Conservation (phyloP, 2,888 invertebrate species). For the Gasteruption jaculator region DNA sequence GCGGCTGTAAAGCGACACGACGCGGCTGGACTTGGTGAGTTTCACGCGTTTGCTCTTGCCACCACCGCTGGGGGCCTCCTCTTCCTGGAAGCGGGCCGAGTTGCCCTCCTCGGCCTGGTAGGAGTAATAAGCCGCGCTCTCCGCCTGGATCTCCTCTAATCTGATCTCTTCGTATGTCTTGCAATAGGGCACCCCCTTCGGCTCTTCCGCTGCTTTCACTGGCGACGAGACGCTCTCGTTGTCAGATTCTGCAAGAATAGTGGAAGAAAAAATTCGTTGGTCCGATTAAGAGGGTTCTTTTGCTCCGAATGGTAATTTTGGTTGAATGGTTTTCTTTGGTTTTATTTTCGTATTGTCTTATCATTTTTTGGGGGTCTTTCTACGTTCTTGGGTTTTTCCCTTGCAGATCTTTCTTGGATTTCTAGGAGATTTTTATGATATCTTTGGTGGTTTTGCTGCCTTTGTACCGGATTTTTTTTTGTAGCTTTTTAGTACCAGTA, state of each 20-base stretch:
- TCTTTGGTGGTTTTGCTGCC: no score
- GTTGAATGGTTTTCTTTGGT: no score
- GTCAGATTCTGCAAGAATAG: slow-evolving; percentile 77
- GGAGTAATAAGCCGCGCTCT: slow-evolving; percentile 68
- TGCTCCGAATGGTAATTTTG: background rate
- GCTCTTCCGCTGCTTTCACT: slow-evolving; percentile 52
- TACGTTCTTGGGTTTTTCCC: slow-evolving; percentile 7
- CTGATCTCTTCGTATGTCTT: slow-evolving; percentile 69
- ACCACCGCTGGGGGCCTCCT: slow-evolving; percentile 28
- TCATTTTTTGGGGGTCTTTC: slow-evolving; percentile 15
- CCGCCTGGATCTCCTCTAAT: slow-evolving; percentile 67
- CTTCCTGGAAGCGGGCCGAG: slow-evolving; percentile 6
- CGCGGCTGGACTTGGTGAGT: slow-evolving; percentile 17
- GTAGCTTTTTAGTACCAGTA: no score
- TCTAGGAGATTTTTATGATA: no score
- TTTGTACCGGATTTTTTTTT: no score
- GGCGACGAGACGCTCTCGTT: slow-evolving; percentile 69
- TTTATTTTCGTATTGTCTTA: slow-evolving; percentile 13
- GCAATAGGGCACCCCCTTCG: slow-evolving; percentile 48
- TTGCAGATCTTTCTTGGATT: no score
- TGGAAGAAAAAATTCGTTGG: slow-evolving; percentile 37
- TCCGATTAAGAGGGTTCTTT: slow-evolving; percentile 20
- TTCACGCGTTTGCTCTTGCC: slow-evolving; percentile 41
- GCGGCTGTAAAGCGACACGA: slow-evolving; percentile 23
- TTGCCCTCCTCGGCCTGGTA: slow-evolving; percentile 53